Evolutionary conservation across 2,888 invertebrate genomes (phyloP), one percentile per base, ranked within the genome.

Genomic region (Drosophila formosana): DNA sequence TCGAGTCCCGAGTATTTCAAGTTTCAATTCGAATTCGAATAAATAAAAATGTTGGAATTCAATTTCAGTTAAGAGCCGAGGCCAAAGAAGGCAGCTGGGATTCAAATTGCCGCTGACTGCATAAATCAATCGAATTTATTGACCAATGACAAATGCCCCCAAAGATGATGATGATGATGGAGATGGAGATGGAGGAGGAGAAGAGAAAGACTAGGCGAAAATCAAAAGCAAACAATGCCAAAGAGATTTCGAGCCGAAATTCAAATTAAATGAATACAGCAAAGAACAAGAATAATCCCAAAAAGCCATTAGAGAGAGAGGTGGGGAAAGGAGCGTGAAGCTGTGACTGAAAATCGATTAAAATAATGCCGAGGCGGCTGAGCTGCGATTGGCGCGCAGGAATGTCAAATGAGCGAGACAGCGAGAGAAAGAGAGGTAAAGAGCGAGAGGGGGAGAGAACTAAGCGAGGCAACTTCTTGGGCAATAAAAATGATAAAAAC

Each of bases 71-170:
- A 28, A 46, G 52, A 52, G 28, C 25, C 37, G n/a, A 13, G 25
- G 26, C 30, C 7, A 57, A 62, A 56, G 58, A 61, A 66, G 64
- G 47, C 62, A 66, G 66, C 60, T 70, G 80, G 61, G 78, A 66
- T 72, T 77, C 71, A 78, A 84, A 84, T 71, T 72, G 69, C 83
- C 58, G 63, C 72, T 53, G 66, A 73, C 66, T 78, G 61, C 60
- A 75, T 87, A 90, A 90, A 90, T 90, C 89, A 90, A 89, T 88
- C 80, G 82, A 88, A 86, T 88, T 90, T 90, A 89, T 89, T 90
- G 85, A 79, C 89, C 88, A 90, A 79, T 85, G 89, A 90, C 82
- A 82, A 83, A 89, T 82, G 65, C 76, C 34, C 34, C 37, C 68
- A 30, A 66, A 75, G 60, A 49, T 53, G 57, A 75, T 37, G 71